A percentile compares a stretch with the other conserved stretches of the same genome.
Conservation (phyloP, 1,140 invertebrate species). For the Trichogramma pretiosum region DNA sequence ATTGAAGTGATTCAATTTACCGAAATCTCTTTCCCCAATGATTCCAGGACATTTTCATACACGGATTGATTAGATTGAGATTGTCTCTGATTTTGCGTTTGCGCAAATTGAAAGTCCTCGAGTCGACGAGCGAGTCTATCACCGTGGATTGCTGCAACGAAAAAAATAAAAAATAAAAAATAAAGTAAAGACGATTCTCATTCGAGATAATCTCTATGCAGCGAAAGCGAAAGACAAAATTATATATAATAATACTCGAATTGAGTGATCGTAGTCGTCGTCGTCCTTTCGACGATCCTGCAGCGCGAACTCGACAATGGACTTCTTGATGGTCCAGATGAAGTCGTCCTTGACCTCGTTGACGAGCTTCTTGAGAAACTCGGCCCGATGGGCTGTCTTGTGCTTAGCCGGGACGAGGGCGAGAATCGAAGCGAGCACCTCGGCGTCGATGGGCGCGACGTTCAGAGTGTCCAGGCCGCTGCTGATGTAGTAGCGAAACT, state of each 20-base stretch:
- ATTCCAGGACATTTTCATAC: conserved; percentile 33
- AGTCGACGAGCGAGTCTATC: background rate
- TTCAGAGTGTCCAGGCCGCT: conserved; percentile 83
- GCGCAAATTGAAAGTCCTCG: background rate
- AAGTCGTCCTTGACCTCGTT: conserved; percentile 70
- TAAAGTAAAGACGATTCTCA: too few species aligned
- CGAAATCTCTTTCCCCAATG: conserved; percentile 31
- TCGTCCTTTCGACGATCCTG: conserved; percentile 46
- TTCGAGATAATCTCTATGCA: conserved; percentile 14
- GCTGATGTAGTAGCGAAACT: conserved; percentile 55
- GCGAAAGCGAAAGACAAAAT: conserved; percentile 9
- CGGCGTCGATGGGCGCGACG: conserved; percentile 65
- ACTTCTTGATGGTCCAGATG: conserved; percentile 75
- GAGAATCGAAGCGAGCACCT: conserved; percentile 48
- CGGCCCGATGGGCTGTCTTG: conserved; percentile 48
- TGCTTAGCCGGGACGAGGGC: conserved; percentile 45
- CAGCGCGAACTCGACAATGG: conserved; percentile 77
- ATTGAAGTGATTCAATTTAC: too few species aligned
- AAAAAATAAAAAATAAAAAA: too few species aligned
- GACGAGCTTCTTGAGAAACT: conserved; percentile 50
- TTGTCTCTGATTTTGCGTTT: conserved; percentile 4
- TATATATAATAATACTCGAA: conserved; percentile 15
- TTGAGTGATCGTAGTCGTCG: conserved; percentile 1
- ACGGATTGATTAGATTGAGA: conserved; percentile 34
- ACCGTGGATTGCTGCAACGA: too few species aligned